A percentile compares a stretch with the other conserved stretches of the same genome.
phyloP scores from a whole-genome alignment of 1,140 invertebrate genomes.

The Sipha flava region DNA sequence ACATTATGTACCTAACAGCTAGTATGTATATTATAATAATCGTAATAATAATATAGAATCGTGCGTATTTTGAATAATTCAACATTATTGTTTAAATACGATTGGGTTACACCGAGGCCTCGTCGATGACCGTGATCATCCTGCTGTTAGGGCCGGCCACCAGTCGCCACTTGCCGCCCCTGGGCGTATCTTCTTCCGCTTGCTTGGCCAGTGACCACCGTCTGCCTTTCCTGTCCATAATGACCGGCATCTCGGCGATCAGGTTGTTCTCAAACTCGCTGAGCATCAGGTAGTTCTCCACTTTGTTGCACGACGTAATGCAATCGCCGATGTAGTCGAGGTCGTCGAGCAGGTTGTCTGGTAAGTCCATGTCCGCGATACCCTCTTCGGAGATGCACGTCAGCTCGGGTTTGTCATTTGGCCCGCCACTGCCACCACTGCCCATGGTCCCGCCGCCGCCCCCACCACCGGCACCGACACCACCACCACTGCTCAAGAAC shows the following conservation, averaged over 20 bases:
- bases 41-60: too few relatives aligned
- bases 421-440: slow-evolving; percentile 50
- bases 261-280: slow-evolving; percentile 81
- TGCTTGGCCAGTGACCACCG: slow-evolving; percentile 58
- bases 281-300: slow-evolving; percentile 76
- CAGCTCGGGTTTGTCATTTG: slow-evolving; percentile 57
- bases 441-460: slow-evolving; percentile 69
- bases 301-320: slow-evolving; percentile 80
- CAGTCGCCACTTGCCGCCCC: slow-evolving; percentile 43
- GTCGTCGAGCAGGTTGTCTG: slow-evolving; percentile 70
- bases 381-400: slow-evolving; percentile 82
- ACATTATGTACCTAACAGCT: too few relatives aligned
- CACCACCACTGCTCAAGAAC: slow-evolving; percentile 56
- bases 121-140: slow-evolving; percentile 65
- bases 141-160: slow-evolving; percentile 48
- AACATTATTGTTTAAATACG: too few relatives aligned
- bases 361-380: slow-evolving; percentile 72
- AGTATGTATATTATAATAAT: too few relatives aligned
- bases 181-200: slow-evolving; percentile 39
- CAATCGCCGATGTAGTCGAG: slow-evolving; percentile 74
- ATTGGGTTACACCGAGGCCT: slow-evolving; percentile 53
- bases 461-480: slow-evolving; percentile 35
- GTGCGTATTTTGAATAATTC: too few relatives aligned
- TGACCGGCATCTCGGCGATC: slow-evolving; percentile 64
- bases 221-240: slow-evolving; percentile 57